These are phyloP conservation scores for Alethe diademata DNA, from an alignment of 2,113 vertebrate species.

Conservation along the genomic window DNA sequence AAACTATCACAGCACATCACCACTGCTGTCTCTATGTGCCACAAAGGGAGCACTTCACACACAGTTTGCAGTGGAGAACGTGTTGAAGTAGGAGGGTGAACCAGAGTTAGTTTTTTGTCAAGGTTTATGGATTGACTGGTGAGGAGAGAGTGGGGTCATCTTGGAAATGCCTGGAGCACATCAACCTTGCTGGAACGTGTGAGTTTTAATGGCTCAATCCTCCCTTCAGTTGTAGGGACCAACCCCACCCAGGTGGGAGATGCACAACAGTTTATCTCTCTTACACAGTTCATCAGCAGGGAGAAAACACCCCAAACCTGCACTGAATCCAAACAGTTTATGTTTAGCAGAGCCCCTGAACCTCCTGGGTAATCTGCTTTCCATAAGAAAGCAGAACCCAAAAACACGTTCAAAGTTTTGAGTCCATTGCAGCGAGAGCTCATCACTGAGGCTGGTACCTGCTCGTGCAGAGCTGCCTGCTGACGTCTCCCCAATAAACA, in stretches of 20 bases:
- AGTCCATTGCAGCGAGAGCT: background rate
- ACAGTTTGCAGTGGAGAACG: fast-evolving
- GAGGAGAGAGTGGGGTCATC: background rate
- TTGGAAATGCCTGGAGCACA: background rate
- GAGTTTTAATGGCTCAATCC: background rate
- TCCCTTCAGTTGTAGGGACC: background rate
- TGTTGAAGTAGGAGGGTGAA: background rate
- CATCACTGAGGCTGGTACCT: conserved; percentile 37
- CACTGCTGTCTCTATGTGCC: fast-evolving
- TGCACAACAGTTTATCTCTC: fast-evolving
- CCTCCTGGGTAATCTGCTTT: background rate
- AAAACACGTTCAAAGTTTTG: background rate
- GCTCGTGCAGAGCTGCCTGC: conserved; percentile 18
- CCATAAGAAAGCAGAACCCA: background rate
- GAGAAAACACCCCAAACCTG: background rate
- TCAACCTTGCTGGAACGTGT: background rate
- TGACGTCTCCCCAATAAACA: conserved; percentile 3
- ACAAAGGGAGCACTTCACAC: background rate
- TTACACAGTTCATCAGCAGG: background rate
- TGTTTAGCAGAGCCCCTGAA: background rate
- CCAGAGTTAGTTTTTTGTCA: background rate
- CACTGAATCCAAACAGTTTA: background rate
- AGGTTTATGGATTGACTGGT: background rate
- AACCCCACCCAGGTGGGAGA: background rate
- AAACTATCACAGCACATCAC: background rate